Evolutionary conservation across 2,113 vertebrate species (phyloP).

Genomic region (Oryzias melastigma): DNA sequence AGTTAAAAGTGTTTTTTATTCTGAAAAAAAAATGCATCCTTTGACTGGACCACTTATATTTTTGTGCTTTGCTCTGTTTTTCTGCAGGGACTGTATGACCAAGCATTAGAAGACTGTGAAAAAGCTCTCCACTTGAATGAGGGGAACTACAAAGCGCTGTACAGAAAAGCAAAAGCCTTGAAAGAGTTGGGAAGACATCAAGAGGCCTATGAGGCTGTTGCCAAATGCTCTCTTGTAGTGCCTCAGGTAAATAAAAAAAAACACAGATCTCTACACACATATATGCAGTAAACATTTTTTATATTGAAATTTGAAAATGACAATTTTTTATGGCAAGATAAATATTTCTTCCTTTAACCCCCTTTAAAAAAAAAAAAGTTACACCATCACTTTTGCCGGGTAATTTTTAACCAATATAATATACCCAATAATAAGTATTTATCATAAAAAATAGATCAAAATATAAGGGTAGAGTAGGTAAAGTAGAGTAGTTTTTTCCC

Average conservation of each 20-base stretch:
- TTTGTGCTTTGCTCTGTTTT: background rate
- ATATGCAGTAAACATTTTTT: too few species aligned
- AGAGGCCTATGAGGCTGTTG: constrained; percentile 93
- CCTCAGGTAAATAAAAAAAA: constrained; percentile 84
- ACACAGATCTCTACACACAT: background rate
- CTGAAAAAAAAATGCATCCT: too few species aligned
- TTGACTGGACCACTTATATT: background rate
- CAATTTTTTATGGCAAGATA: background rate
- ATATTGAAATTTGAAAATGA: background rate
- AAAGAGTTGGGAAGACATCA: constrained; percentile 86
- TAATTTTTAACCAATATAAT: too few species aligned
- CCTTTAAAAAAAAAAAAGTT: too few species aligned
- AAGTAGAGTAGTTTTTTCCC: too few species aligned
- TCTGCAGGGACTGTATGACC: constrained; percentile 83
- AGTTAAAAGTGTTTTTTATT: too few species aligned
- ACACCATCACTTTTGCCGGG: too few species aligned
- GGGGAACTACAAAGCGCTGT: constrained; percentile 89
- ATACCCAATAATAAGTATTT: too few species aligned
- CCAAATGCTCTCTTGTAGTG: constrained; percentile 91
- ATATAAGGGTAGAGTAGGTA: too few species aligned
- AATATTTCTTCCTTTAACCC: too few species aligned
- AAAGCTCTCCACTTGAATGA: constrained; percentile 85
- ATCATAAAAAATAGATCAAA: too few species aligned
- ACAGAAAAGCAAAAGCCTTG: constrained; percentile 89
- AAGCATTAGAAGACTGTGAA: constrained; percentile 90